Evolutionary conservation across 1,140 invertebrate species (phyloP).

Genomic region (Meloidogyne exigua): DNA sequence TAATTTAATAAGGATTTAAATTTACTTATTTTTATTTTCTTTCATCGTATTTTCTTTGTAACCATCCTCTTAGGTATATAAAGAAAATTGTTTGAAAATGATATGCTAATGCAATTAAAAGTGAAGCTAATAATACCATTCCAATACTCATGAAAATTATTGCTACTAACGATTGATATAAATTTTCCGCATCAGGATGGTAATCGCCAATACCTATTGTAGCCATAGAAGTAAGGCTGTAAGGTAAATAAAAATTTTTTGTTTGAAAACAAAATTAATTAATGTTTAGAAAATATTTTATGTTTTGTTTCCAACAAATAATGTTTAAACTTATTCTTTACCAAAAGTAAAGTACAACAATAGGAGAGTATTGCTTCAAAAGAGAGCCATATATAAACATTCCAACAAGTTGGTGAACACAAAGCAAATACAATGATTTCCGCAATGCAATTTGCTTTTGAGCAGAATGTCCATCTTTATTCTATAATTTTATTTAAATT

Average conservation of each 20-base stretch:
- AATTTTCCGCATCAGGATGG: constrained; percentile 4
- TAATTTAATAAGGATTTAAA: neutral
- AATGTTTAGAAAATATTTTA: too few relatives aligned
- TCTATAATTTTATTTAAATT: neutral
- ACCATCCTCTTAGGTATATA: neutral
- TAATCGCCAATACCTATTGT: constrained; percentile 26
- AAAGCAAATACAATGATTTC: constrained; percentile 6
- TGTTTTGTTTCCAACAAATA: too few relatives aligned
- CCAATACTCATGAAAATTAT: constrained; percentile 14
- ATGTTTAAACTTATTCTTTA: neutral
- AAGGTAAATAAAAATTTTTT: neutral
- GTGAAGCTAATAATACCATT: constrained; percentile 14
- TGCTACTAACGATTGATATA: constrained; percentile 12
- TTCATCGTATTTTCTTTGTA: neutral
- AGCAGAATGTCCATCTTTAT: neutral
- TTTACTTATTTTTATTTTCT: neutral
- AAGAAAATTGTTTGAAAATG: constrained; percentile 28
- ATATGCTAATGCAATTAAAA: constrained; percentile 23
- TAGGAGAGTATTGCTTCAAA: constrained; percentile 13
- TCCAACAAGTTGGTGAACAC: constrained; percentile 16
- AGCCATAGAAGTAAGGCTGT: constrained; percentile 24
- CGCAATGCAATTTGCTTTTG: constrained; percentile 15
- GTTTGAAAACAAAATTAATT: neutral
- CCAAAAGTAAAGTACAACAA: constrained; percentile 24
- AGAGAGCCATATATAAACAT: constrained; percentile 14